Percentiles rank a stretch among this genome's conserved stretches.
Evolutionary conservation across 2,113 vertebrate genomes (phyloP).

Genomic region (Pterocles orientalis): DNA sequence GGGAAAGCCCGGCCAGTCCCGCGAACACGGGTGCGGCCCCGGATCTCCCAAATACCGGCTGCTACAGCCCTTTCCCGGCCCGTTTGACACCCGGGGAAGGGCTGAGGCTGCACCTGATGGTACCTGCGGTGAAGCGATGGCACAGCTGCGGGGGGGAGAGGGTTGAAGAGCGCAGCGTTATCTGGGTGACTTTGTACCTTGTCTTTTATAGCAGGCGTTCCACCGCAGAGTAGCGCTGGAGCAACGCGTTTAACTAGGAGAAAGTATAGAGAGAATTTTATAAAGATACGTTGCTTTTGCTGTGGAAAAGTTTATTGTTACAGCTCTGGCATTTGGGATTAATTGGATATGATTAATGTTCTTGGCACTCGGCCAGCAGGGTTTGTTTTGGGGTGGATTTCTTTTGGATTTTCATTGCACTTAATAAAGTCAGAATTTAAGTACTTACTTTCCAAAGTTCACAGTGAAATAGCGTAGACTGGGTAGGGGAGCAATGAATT

Average conservation of each 20-base stretch:
- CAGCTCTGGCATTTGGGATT: neutral
- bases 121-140: neutral
- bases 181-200: neutral
- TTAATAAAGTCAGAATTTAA: neutral
- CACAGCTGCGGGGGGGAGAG: neutral
- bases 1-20: neutral
- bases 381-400: neutral
- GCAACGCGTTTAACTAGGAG: rapidly evolving
- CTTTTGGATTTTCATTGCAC: neutral
- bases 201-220: neutral
- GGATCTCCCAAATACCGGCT: neutral
- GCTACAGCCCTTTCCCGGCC: neutral
- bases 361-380: neutral
- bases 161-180: rapidly evolving
- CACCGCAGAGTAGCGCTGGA: neutral
- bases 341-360: neutral
- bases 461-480: neutral
- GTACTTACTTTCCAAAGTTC: neutral
- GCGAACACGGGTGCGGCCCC: neutral
- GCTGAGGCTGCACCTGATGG: neutral
- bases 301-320: rapidly evolving
- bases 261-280: rapidly evolving
- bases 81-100: neutral
- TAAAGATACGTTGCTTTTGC: rapidly evolving
- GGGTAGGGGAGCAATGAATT: neutral